These are phyloP conservation scores for Phoebastria nigripes DNA, from an alignment of 2,797 vertebrate species.

Conservation along the genomic window DNA sequence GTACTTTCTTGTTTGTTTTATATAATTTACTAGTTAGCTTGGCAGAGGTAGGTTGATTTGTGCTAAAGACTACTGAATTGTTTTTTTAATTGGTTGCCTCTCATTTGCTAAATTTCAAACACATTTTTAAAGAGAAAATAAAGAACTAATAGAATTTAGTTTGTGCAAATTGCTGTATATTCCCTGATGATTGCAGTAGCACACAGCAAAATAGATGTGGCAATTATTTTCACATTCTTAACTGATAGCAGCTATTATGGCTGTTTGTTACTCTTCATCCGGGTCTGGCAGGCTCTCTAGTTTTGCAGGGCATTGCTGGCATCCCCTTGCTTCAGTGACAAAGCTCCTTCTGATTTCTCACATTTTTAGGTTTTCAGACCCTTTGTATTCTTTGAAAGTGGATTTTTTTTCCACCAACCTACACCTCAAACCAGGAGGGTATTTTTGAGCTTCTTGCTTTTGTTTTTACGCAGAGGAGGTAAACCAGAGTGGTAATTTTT, in stretches of 20 bases:
- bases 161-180: background rate
- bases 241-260: background rate
- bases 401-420: background rate
- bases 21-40: background rate
- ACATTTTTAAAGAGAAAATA: background rate
- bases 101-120: background rate
- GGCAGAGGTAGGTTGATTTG: background rate
- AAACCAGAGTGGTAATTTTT: background rate
- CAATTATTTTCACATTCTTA: constrained; percentile 13
- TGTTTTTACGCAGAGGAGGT: background rate
- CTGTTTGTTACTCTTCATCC: background rate
- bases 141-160: background rate
- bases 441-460: background rate
- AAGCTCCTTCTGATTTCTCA: background rate
- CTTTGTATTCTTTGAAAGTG: background rate
- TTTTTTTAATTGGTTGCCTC: background rate
- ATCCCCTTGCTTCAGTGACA: background rate
- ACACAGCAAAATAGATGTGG: background rate
- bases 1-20: background rate
- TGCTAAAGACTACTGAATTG: background rate
- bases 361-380: background rate
- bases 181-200: background rate
- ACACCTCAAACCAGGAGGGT: background rate
- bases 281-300: background rate
- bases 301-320: background rate